Evolutionary conservation across 1,140 invertebrate genomes (phyloP).

Genomic region (Contarinia nasturtii): DNA sequence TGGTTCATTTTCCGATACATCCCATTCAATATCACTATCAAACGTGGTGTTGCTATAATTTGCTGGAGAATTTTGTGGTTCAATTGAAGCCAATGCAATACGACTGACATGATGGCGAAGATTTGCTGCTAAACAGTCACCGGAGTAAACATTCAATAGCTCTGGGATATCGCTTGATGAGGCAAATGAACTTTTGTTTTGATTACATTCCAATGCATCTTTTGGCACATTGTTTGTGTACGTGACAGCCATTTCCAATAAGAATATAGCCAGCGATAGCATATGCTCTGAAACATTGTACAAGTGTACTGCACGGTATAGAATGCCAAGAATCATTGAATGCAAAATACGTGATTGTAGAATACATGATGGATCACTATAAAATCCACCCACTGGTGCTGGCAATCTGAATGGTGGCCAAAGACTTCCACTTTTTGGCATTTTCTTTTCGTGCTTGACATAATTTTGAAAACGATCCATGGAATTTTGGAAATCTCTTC

Average conservation of each 20-base stretch:
- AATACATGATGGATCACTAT: conserved; percentile 48
- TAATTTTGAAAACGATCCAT: conserved; percentile 77
- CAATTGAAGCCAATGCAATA: conserved; percentile 36
- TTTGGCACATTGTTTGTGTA: conserved; percentile 32
- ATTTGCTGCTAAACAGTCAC: conserved; percentile 61
- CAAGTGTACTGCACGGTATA: conserved; percentile 66
- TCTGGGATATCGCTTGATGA: conserved; percentile 35
- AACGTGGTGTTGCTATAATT: conserved; percentile 21
- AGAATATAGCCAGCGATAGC: conserved; percentile 64
- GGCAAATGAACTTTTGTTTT: conserved; percentile 8
- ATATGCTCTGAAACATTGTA: conserved; percentile 63
- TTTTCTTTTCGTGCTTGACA: conserved; percentile 41
- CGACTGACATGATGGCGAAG: conserved; percentile 47
- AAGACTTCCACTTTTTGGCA: conserved; percentile 39
- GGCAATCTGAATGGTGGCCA: conserved; percentile 75
- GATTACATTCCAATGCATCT: conserved; percentile 14
- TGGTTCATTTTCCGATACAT: conserved; percentile 27
- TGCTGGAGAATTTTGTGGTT: conserved; percentile 30
- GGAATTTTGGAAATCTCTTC: conserved; percentile 82
- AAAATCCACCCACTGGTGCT: conserved; percentile 36
- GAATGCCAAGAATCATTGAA: conserved; percentile 60
- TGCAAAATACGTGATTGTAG: conserved; percentile 67
- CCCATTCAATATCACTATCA: conserved; percentile 37
- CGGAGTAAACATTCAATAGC: conserved; percentile 51
- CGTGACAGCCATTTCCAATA: conserved; percentile 66